Evolutionary conservation across 2,888 invertebrate genomes (phyloP), one percentile per base, ranked within the genome.

Genomic region (Odontomyia ornata): DNA sequence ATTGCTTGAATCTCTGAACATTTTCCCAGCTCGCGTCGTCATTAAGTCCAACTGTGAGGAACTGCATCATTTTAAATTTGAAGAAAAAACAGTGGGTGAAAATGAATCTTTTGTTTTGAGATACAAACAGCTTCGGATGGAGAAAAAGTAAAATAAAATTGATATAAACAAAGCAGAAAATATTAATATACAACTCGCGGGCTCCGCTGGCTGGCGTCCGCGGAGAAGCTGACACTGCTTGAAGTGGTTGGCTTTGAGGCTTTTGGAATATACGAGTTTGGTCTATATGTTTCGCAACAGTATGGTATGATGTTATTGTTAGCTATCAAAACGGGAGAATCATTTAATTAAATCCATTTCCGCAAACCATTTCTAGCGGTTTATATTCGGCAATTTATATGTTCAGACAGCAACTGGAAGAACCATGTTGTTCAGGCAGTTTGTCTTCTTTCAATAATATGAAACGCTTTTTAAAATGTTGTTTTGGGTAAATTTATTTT

Each of bases 311-410:
- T 9, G 15, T 52, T 52, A 18, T 3, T 18, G 13, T 13, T 9
- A 4, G 18, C 52, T 18, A 52, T 52, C 52, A 52, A 52, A 52
- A 52, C 52, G 52, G 52, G 15, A 52, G 52, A 52, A 52, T 52
- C 52, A 52, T 18, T 52, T 52, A 52, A 52, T 52, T 52, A 52
- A 52, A 52, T 52, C 18, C 52, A 52, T 52, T 52, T 52, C 52
- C 52, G 52, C 52, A 13, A 52, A 15, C 52, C 4, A 15, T 52
- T 9, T 52, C 18, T 52, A 52, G 52, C 52, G 52, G 52, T 52
- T n/a, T n/a, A 52, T 18, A 9, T 36, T 36, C 36, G 36, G 3
- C 9, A 9, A 36, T 36, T 36, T 36, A 36, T 36, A 36, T 36
- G 9, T 36, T 36, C 3, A 36, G 36, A 9, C 36, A 36, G 9